These are phyloP conservation scores for Gryllus longicercus DNA, from an alignment of 2,888 invertebrate species.

Conservation along the genomic window DNA sequence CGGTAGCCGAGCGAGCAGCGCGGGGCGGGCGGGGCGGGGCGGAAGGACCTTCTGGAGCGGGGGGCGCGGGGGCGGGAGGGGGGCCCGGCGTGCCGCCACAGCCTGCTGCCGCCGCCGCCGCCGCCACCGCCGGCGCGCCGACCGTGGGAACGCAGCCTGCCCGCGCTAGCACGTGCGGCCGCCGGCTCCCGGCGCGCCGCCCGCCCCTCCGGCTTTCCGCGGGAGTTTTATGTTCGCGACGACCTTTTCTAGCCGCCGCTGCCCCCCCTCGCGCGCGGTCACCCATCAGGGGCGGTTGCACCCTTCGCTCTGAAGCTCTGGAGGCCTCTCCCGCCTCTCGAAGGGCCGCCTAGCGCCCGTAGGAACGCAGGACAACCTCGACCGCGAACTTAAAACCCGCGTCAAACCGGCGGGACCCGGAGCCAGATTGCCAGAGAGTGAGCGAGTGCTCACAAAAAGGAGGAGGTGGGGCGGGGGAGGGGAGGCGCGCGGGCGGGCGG, in stretches of 20 bases:
- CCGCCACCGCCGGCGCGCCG: slow-evolving; percentile 3
- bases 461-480: too few relatives aligned
- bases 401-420: slow-evolving; percentile 1
- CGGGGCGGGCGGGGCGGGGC: not conserved
- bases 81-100: not conserved
- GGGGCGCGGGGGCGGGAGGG: not conserved
- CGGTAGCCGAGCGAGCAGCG: not conserved
- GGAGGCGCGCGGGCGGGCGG: not conserved
- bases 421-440: too few relatives aligned
- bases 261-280: slow-evolving; percentile 27
- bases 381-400: slow-evolving; percentile 25
- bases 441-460: too few relatives aligned
- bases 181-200: slow-evolving; percentile 9
- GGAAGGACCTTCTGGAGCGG: not conserved
- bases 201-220: not conserved
- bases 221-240: slow-evolving; percentile 24
- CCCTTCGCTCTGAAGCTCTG: slow-evolving; percentile 47
- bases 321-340: slow-evolving; percentile 42
- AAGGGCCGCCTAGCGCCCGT: slow-evolving; percentile 34
- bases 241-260: not conserved
- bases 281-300: slow-evolving; percentile 37
- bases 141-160: slow-evolving; percentile 18
- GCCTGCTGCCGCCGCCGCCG: not conserved
- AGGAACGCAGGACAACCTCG: slow-evolving; percentile 27
- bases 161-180: slow-evolving; percentile 3